Evolutionary conservation across 1,140 invertebrate species (phyloP), one percentile per base, ranked within the genome.

Genomic region (Zaprionus kolodkinae): DNA sequence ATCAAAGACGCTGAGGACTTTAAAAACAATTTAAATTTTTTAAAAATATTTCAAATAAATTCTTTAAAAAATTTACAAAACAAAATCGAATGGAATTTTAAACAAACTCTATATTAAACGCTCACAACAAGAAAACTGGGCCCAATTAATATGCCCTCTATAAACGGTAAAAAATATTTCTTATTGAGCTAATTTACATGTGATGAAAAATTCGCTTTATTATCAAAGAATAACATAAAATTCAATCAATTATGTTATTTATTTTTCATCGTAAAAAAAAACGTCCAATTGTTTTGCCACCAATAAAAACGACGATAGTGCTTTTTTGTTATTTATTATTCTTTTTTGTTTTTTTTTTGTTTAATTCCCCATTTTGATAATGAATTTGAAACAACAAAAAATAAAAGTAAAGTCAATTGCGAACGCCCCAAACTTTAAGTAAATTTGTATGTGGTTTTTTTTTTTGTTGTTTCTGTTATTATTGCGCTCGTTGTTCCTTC

Each of bases 331-430:
- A n/a, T n/a, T n/a, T n/a, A n/a, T n/a, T n/a, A n/a, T n/a, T 27
- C 13, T 33, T 4, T 10, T 15, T n/a, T 6, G 1, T 11, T 21
- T 21, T 7, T 21, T 30, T 4, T 45, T 30, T 43, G 9, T 65
- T n/a, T 43, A 13, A 38, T 12, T n/a, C 21, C 27, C 63, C 38
- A 21, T 25, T 21, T 71, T 76, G 56, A 68, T 82, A 82, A 86
- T 87, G 79, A 73, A 80, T 83, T 88, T 63, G 79, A 88, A 71
- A 35, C 54, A 77, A 77, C 72, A 70, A 79, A 72, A 25, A 79
- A 48, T 48, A 70, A 72, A n/a, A n/a, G n/a, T n/a, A n/a, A n/a
- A n/a, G n/a, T n/a, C n/a, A n/a, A n/a, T n/a, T n/a, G n/a, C n/a
- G 15, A 48, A 63, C 43, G 54, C 55, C 36, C 52, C 33, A 69